Conservation (phyloP, 2,113 vertebrate species). For the Gnathonemus longibarbis region DNA sequence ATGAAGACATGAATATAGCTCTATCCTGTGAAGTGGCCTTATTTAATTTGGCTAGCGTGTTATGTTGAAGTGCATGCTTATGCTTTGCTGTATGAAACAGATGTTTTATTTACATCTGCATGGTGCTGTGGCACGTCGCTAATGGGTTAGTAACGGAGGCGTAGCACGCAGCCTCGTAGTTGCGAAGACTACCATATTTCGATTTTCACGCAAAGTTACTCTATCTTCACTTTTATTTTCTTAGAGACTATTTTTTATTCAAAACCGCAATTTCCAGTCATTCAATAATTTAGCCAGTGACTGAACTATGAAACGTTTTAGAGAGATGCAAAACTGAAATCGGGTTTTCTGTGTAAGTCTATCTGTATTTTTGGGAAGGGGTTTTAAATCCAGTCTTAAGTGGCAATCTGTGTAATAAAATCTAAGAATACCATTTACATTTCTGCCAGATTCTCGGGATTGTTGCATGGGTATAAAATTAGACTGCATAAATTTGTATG, state of each 20-base stretch:
- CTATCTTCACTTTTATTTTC: not conserved
- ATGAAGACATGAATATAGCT: not conserved
- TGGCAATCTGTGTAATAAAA: not conserved
- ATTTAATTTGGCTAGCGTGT: not conserved
- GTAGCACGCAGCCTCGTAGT: not conserved
- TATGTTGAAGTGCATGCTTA: not conserved
- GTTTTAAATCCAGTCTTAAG: not conserved
- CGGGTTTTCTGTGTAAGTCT: not conserved
- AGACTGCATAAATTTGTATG: not conserved
- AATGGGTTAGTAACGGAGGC: not conserved
- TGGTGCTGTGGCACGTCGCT: not conserved
- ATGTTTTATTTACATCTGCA: not conserved
- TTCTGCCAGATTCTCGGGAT: not conserved
- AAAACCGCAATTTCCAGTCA: not conserved
- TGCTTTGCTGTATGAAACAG: not conserved
- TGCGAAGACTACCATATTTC: not conserved
- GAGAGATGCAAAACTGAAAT: not conserved
- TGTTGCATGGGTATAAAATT: not conserved
- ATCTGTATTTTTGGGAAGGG: not conserved
- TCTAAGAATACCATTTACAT: not conserved
- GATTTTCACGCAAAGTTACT: not conserved
- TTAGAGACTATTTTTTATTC: not conserved
- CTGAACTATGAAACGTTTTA: not conserved
- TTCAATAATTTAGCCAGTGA: not conserved
- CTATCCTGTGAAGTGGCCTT: not conserved